These are phyloP conservation scores for Coilia nasus DNA, from an alignment of 2,797 vertebrate species.

Conservation along the genomic window DNA sequence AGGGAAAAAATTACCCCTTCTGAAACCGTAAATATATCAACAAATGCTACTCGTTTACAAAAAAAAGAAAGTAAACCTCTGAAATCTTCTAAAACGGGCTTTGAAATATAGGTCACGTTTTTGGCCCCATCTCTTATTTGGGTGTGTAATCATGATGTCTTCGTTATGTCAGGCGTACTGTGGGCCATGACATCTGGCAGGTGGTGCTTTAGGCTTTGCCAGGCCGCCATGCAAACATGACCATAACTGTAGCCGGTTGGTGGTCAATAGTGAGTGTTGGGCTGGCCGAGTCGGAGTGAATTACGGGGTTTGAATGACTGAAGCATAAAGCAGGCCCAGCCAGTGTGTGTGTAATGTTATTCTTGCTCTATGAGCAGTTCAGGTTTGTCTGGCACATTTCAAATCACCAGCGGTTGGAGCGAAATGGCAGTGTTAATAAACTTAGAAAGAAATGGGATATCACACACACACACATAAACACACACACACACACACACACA, in stretches of 20 bases:
- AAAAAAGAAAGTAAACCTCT: not conserved
- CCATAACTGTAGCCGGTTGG: not conserved
- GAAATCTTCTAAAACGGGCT: not conserved
- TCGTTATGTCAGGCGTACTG: not conserved
- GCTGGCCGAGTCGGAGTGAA: not conserved
- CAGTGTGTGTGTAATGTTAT: slow-evolving; percentile 3
- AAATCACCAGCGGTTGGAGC: not conserved
- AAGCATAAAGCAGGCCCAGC: not conserved
- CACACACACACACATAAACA: slow-evolving; percentile 28
- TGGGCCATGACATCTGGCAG: slow-evolving; percentile 23
- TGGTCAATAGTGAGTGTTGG: not conserved
- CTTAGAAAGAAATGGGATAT: slow-evolving; percentile 17
- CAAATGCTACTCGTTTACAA: slow-evolving; percentile 3
- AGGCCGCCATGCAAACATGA: slow-evolving; percentile 4
- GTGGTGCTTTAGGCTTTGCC: slow-evolving; percentile 2
- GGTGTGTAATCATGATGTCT: slow-evolving; percentile 13
- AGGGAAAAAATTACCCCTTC: not conserved
- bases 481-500: slow-evolving; percentile 39
- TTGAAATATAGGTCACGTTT: slow-evolving; percentile 13
- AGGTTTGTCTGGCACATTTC: slow-evolving; percentile 17
- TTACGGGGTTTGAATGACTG: not conserved
- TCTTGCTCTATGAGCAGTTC: not conserved
- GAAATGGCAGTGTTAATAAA: slow-evolving; percentile 22
- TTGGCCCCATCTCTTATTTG: not conserved
- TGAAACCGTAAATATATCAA: not conserved